Evolutionary conservation across 2,797 vertebrate genomes (phyloP), one percentile per base, ranked within the genome.

Genomic region (Falco novaeseelandiae): DNA sequence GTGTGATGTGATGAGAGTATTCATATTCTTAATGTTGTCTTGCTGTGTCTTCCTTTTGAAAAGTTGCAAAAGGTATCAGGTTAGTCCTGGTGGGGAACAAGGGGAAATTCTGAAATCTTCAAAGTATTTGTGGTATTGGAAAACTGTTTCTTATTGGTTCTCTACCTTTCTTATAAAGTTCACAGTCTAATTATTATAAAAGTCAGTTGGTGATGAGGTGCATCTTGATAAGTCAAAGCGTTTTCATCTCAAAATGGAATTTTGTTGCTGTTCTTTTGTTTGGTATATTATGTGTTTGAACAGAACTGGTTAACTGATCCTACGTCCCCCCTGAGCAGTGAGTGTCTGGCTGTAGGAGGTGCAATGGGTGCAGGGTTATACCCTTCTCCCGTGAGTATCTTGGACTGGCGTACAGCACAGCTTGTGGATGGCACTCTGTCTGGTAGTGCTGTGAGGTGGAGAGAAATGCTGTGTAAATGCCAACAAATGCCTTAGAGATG

Each of bases 301-400:
- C 14, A 48, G 83, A 71, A 20, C 7, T 14, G 6, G 12, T 49
- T 48, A 49, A n/a, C 11, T 59, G 66, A 52, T 90, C 21, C 57
- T 74, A 3, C 3, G 0, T 48, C 8, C 8, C 27, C 9, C 3
- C 21, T 70, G 55, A 66, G 38, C 14, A 19, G 19, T 0, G 3
- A n/a, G 19, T 8, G 20, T 69, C 12, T 30, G 51, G 42, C 38
- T 86, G 12, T 42, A 36, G 90, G 42, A 59, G 14, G 16, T n/a
- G 34, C 19, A 62, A 8, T 0, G 12, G 29, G 30, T 71, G 30
- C 42, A 57, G 69, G 7, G 10, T 81, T 81, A 65, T 57, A 72
- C 32, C n/a, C 54, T 83, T 78, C 19, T 58, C 11, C 29, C 65
- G 42, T 8, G 18, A 14, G 34, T 8, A 6, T 14, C n/a, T 66